Percentiles rank a stretch among this genome's conserved stretches.
Evolutionary conservation across 1,140 invertebrate species (phyloP).

Genomic region (Apis dorsata): DNA sequence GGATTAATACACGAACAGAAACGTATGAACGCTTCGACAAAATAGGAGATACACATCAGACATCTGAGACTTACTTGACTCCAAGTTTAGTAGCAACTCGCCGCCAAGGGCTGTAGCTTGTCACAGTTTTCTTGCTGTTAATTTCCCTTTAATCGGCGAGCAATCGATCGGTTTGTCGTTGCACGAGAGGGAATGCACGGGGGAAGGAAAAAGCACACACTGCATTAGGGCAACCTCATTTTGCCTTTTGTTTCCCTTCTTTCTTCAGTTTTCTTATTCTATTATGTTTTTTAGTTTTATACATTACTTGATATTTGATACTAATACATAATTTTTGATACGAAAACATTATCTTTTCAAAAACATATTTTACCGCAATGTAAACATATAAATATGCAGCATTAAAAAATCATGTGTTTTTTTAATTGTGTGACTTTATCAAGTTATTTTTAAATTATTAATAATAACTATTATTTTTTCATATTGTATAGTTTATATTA

Average conservation of each 20-base stretch:
- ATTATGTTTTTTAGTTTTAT: conserved; percentile 30
- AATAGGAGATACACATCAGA: conserved; percentile 70
- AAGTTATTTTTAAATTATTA: neutral
- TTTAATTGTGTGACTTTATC: neutral
- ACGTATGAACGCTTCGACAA: conserved; percentile 66
- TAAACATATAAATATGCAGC: neutral
- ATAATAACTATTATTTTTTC: neutral
- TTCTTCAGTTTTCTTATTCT: conserved; percentile 52
- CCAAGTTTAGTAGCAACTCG: conserved; percentile 94
- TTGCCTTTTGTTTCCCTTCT: conserved; percentile 58
- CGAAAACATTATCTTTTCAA: neutral
- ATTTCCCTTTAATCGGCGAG: conserved; percentile 78
- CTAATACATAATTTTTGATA: neutral
- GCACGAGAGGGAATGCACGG: conserved; percentile 78
- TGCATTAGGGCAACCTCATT: conserved; percentile 78
- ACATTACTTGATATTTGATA: neutral
- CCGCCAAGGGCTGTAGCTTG: conserved; percentile 92
- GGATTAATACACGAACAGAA: conserved; percentile 63
- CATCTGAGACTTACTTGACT: conserved; percentile 91
- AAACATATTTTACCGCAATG: neutral
- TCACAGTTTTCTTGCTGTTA: conserved; percentile 79
- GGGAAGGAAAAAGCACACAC: conserved; percentile 80
- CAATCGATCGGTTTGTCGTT: conserved; percentile 74
- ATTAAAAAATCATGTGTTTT: neutral
- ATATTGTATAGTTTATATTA: conserved; percentile 29